Conservation (phyloP, 2,888 invertebrate species). For the Machimus rusticus region DNA sequence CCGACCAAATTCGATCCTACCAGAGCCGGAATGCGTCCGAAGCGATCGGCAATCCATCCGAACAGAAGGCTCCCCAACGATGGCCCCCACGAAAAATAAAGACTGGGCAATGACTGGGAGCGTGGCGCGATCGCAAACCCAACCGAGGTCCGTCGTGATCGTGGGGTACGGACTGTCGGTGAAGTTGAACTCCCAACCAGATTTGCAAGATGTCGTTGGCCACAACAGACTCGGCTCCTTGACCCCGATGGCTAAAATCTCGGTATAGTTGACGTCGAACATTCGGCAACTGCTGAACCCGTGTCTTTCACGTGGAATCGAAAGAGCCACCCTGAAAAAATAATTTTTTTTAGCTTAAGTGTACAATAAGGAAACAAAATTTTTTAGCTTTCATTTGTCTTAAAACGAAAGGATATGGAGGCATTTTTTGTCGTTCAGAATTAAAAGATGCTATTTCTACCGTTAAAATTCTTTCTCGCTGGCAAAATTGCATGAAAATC, state of each 20-base stretch:
- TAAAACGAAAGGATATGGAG: no score
- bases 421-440: no score
- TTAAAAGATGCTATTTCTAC: no score
- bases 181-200: conserved; percentile 86
- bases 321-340: conserved; percentile 73
- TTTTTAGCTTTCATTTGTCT: no score
- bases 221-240: conserved; percentile 73
- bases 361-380: no score
- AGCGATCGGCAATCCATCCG: conserved; percentile 87
- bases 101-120: conserved; percentile 81
- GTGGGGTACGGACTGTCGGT: conserved; percentile 83
- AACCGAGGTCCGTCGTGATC: conserved; percentile 84
- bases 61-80: conserved; percentile 85
- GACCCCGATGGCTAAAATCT: conserved; percentile 68
- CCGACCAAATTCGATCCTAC: conserved; percentile 79
- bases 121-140: conserved; percentile 86
- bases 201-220: conserved; percentile 71
- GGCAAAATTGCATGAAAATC: no score
- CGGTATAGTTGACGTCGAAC: conserved; percentile 80
- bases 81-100: conserved; percentile 88
- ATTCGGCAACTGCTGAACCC: conserved; percentile 75
- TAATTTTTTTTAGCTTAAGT: no score
- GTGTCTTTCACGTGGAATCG: conserved; percentile 70
- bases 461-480: no score
- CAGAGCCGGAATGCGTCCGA: conserved; percentile 83